Evolutionary conservation across 2,113 vertebrate species (phyloP).

Genomic region (Carassius carassius): DNA sequence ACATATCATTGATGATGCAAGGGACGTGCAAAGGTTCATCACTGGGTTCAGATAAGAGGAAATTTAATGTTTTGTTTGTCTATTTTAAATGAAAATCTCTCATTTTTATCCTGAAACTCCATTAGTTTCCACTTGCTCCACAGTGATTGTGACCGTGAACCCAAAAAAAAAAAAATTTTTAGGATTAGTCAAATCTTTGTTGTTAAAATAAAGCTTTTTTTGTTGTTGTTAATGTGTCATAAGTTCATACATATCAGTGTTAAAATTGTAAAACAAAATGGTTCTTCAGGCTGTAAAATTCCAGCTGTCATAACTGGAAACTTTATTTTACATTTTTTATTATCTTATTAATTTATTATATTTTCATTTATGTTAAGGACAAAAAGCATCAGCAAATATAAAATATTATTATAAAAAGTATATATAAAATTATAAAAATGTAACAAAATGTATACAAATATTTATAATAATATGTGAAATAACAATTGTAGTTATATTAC

Average conservation of each 20-base stretch:
- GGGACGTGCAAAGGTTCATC: slow-evolving; percentile 11
- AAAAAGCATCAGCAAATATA: neutral
- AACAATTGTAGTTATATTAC: neutral
- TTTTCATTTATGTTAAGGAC: neutral
- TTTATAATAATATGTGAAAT: neutral
- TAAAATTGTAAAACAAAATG: too few species aligned
- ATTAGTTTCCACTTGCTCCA: slow-evolving; percentile 13
- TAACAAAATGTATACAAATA: neutral
- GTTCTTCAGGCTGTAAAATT: too few species aligned
- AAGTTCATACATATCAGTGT: too few species aligned
- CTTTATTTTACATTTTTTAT: neutral
- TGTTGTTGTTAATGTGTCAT: too few species aligned
- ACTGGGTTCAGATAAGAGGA: neutral
- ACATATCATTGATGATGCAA: neutral
- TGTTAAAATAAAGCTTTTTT: too few species aligned
- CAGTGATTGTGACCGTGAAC: neutral
- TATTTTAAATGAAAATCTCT: neutral
- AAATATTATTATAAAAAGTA: neutral
- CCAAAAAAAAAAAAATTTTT: too few species aligned
- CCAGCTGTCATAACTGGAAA: too few species aligned
- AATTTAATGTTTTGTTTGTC: neutral
- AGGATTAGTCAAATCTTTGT: too few species aligned
- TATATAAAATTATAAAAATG: neutral
- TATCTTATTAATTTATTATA: neutral
- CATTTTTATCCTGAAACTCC: neutral